Evolutionary conservation across 2,888 invertebrate species (phyloP).

Genomic region (Caenorhabditis drosophilae): DNA sequence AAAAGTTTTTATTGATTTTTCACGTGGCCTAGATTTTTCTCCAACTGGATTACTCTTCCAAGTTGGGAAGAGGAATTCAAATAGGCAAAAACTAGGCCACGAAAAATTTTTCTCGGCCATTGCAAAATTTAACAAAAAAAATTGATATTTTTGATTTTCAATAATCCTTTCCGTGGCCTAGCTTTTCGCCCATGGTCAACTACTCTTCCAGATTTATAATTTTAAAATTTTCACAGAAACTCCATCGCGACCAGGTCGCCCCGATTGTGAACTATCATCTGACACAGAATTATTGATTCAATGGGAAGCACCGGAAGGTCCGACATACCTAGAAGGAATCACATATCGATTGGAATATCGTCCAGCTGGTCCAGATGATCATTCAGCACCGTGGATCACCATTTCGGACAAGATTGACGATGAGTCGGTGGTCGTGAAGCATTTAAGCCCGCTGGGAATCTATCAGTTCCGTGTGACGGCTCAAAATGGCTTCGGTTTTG

Average conservation of each 20-base stretch:
- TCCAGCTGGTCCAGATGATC: slow-evolving; percentile 72
- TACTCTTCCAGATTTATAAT: not conserved
- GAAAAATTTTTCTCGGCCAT: too few relatives aligned
- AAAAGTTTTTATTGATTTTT: too few relatives aligned
- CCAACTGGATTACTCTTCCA: too few relatives aligned
- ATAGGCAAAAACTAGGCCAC: too few relatives aligned
- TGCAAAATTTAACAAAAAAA: too few relatives aligned
- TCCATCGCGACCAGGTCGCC: slow-evolving; percentile 89
- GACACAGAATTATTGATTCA: slow-evolving; percentile 85
- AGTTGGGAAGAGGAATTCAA: too few relatives aligned
- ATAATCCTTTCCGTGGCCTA: too few relatives aligned
- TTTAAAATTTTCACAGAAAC: slow-evolving; percentile 72
- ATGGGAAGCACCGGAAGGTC: slow-evolving; percentile 91
- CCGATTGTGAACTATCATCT: slow-evolving; percentile 81
- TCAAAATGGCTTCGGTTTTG: slow-evolving; percentile 89
- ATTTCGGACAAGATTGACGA: slow-evolving; percentile 81
- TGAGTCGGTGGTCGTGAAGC: slow-evolving; percentile 85
- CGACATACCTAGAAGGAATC: slow-evolving; percentile 86
- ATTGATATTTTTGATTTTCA: too few relatives aligned
- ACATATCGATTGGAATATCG: slow-evolving; percentile 84
- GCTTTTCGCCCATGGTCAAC: too few relatives aligned
- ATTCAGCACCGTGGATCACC: slow-evolving; percentile 78
- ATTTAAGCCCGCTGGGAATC: slow-evolving; percentile 80
- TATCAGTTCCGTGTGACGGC: slow-evolving; percentile 84
- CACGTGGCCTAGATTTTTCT: too few relatives aligned